Percentiles rank a stretch among this genome's conserved stretches.
Conservation (phyloP, 2,113 vertebrate genomes). For the Columba janthina region DNA sequence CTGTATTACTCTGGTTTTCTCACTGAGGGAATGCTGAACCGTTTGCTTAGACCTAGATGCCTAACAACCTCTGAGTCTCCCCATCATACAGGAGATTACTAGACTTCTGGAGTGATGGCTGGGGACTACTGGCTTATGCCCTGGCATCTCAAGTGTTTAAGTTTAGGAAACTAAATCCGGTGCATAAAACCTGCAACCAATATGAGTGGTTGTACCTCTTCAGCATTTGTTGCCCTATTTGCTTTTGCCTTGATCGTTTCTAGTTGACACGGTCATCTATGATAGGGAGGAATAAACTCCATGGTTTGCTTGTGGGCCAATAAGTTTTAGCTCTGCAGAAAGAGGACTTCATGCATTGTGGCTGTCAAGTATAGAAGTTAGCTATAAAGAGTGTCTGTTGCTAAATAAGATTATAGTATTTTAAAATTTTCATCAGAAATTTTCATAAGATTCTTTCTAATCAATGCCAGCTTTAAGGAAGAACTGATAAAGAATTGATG, state of each 20-base stretch:
- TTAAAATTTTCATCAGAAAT: not conserved
- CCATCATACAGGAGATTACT: not conserved
- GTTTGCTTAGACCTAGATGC: not conserved
- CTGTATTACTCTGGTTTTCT: not conserved
- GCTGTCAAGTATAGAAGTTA: not conserved
- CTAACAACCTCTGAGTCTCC: not conserved
- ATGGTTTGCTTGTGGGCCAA: not conserved
- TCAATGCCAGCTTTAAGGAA: not conserved
- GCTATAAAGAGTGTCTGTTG: not conserved
- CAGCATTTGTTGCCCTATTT: not conserved
- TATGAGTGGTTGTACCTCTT: not conserved
- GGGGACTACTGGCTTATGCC: not conserved
- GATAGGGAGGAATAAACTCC: not conserved
- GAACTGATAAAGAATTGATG: not conserved
- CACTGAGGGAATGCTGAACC: not conserved
- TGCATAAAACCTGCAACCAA: not conserved
- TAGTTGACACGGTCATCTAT: not conserved
- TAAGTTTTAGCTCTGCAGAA: not conserved
- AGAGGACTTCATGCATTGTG: rapidly evolving
- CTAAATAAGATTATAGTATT: not conserved
- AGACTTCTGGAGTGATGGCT: not conserved
- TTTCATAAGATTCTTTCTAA: not conserved
- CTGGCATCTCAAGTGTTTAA: not conserved
- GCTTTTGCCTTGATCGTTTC: not conserved
- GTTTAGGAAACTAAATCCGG: not conserved